phyloP scores from a whole-genome alignment of 2,113 vertebrate species.

The Albula glossodonta region DNA sequence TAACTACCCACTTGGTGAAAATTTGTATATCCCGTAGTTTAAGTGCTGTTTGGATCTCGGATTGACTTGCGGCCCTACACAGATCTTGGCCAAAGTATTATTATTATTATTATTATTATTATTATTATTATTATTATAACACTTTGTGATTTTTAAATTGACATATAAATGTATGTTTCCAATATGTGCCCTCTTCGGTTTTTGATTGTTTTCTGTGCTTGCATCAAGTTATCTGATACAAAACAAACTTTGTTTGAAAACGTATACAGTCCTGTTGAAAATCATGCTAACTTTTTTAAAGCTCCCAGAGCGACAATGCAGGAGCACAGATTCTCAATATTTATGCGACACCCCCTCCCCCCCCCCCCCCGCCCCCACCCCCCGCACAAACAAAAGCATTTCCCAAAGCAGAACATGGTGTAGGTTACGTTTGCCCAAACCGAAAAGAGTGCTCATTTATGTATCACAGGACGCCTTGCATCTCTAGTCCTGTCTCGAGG shows the following conservation, averaged over 20 bases:
- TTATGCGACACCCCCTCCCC: neutral
- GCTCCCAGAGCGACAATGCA: neutral
- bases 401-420: neutral
- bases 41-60: neutral
- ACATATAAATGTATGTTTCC: neutral
- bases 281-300: conserved; percentile 4
- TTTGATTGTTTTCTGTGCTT: neutral
- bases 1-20: neutral
- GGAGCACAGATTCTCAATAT: conserved; percentile 13
- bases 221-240: neutral
- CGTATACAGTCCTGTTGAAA: conserved; percentile 1
- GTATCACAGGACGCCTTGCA: neutral
- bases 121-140: neutral
- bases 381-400: neutral
- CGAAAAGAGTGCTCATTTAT: conserved; percentile 7
- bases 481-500: conserved; percentile 4
- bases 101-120: neutral
- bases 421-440: neutral
- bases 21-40: neutral
- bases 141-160: neutral
- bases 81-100: neutral
- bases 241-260: conserved; percentile 3
- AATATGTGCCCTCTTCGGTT: neutral
- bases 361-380: neutral
- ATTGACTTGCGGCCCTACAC: neutral